Conservation (phyloP, 2,113 vertebrate genomes). For the Scytalopus superciliaris region DNA sequence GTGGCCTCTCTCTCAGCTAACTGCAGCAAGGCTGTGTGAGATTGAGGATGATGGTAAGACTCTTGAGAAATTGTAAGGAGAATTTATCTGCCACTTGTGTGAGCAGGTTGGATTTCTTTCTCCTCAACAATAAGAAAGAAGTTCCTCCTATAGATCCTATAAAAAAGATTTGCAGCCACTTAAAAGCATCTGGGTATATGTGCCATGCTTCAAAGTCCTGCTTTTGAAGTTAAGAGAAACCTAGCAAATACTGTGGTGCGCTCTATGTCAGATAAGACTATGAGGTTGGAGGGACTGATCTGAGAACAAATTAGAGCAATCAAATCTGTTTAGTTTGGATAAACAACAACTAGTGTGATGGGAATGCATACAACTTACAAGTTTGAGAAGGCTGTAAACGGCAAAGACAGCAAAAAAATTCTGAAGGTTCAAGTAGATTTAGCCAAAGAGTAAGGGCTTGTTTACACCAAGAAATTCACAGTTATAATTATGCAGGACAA, state of each 20-base stretch:
- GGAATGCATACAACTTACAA: slow-evolving; percentile 1
- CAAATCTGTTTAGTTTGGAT: slow-evolving; percentile 23
- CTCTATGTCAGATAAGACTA: not conserved
- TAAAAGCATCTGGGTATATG: not conserved
- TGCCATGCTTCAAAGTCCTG: not conserved
- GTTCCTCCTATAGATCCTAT: not conserved
- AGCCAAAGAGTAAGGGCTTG: not conserved
- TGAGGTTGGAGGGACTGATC: not conserved
- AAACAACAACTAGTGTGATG: not conserved
- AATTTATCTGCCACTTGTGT: not conserved
- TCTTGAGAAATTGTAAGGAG: not conserved
- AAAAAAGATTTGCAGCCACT: slow-evolving; percentile 19
- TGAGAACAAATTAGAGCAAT: slow-evolving; percentile 16
- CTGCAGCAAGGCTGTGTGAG: not conserved
- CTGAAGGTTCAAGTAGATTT: slow-evolving; percentile 12
- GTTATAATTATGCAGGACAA: slow-evolving; percentile 26
- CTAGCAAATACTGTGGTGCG: not conserved
- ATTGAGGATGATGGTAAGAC: not conserved
- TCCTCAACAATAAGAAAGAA: not conserved
- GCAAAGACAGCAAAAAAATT: not conserved
- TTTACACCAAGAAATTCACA: slow-evolving; percentile 27
- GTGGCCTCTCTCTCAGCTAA: not conserved
- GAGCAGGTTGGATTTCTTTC: not conserved
- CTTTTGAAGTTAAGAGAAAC: slow-evolving; percentile 11
- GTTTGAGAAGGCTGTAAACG: slow-evolving; percentile 26